These are phyloP conservation scores for Actinopyga echinites DNA, from an alignment of 53 echinoderm and acorn worm genomes.

Conservation along the genomic window DNA sequence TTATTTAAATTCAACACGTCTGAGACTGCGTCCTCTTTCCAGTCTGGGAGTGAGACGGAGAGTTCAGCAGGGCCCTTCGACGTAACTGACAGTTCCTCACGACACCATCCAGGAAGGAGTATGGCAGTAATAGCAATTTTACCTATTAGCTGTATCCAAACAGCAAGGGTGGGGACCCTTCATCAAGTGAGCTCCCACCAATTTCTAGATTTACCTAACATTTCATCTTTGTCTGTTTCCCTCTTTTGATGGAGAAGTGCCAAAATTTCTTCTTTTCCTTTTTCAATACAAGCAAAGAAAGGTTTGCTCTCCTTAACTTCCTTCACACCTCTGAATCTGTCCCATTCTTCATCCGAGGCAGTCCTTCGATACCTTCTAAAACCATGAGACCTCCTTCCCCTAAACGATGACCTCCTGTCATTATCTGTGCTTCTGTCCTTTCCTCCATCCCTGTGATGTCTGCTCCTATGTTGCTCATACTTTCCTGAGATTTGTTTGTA, in stretches of 20 bases:
- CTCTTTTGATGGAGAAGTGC: slow-evolving; percentile 20
- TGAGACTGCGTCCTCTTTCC: too few relatives aligned
- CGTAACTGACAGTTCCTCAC: too few relatives aligned
- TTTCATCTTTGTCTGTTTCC: not conserved
- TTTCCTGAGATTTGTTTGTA: too few relatives aligned
- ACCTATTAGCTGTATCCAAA: too few relatives aligned
- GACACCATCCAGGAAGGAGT: too few relatives aligned
- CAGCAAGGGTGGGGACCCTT: too few relatives aligned
- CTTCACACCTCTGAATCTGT: slow-evolving; percentile 56
- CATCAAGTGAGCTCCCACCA: not conserved
- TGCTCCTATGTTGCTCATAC: not conserved
- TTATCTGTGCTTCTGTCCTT: not conserved
- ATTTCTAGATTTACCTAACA: not conserved
- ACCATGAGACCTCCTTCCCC: not conserved
- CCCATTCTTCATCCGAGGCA: slow-evolving; percentile 38
- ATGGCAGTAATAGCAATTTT: too few relatives aligned
- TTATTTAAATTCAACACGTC: too few relatives aligned
- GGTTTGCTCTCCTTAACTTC: slow-evolving; percentile 69
- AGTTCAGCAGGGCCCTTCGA: too few relatives aligned
- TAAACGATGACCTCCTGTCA: slow-evolving; percentile 1
- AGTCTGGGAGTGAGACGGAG: too few relatives aligned
- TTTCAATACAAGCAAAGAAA: slow-evolving; percentile 43
- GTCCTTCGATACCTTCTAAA: slow-evolving; percentile 5
- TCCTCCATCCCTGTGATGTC: not conserved
- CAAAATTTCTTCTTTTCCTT: slow-evolving; percentile 34